phyloP scores from a whole-genome alignment of 1,140 invertebrate genomes.

The Leptinotarsa undecemlineata region DNA sequence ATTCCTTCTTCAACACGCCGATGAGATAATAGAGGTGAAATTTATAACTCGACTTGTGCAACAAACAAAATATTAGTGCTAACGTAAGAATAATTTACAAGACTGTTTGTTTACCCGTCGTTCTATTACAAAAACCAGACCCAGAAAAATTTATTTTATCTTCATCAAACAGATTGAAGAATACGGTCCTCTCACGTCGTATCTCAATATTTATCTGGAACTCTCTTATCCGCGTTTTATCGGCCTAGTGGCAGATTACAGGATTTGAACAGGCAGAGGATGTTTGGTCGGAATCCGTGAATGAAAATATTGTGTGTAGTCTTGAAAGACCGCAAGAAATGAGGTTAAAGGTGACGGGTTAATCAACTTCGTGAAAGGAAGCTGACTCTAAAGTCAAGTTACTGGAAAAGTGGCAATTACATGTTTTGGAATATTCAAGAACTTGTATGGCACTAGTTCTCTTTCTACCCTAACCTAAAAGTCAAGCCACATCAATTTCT shows the following conservation, averaged over 20 bases:
- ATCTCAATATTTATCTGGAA: slow-evolving; percentile 6
- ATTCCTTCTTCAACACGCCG: background rate
- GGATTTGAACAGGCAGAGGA: background rate
- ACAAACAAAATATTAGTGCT: background rate
- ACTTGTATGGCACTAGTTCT: no score
- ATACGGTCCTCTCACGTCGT: background rate
- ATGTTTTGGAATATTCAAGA: no score
- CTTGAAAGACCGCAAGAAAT: no score
- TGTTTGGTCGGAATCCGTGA: background rate
- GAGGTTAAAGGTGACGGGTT: no score
- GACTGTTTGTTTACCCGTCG: slow-evolving; percentile 4
- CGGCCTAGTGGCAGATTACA: slow-evolving; percentile 1
- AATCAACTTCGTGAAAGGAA: no score
- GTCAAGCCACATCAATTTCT: no score
- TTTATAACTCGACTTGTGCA: background rate
- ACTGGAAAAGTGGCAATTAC: no score
- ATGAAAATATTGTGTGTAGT: background rate
- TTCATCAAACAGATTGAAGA: slow-evolving; percentile 1
- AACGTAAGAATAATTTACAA: slow-evolving; percentile 1
- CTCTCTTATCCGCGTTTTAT: background rate
- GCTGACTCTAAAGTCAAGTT: no score
- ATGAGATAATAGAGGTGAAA: background rate
- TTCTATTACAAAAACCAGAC: slow-evolving; percentile 8
- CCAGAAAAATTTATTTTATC: slow-evolving; percentile 6
- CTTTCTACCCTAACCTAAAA: no score